Conservation (phyloP, 2,888 invertebrate species). For the Ephialtes manifestator region DNA sequence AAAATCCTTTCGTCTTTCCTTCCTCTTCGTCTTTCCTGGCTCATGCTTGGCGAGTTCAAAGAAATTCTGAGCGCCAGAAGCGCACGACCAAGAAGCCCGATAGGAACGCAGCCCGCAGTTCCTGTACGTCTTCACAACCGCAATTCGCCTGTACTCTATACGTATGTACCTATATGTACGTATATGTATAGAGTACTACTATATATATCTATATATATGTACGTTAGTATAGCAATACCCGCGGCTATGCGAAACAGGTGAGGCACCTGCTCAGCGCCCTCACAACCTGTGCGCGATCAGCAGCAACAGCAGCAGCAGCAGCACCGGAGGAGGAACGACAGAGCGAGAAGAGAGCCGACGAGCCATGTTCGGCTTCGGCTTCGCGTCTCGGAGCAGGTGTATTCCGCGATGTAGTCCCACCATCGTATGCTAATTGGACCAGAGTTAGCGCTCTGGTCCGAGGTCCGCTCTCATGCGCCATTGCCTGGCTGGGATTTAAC, state of each 20-base stretch:
- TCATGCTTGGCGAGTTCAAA: background rate
- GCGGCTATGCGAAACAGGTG: slow-evolving; percentile 82
- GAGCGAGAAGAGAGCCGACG: slow-evolving; percentile 61
- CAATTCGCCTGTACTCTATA: slow-evolving; percentile 16
- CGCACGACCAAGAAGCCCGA: slow-evolving; percentile 18
- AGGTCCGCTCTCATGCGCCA: slow-evolving; percentile 58
- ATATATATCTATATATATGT: too few species aligned
- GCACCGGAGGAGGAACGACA: slow-evolving; percentile 34
- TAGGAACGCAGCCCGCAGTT: slow-evolving; percentile 30
- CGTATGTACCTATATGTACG: background rate
- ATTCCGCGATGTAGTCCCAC: slow-evolving; percentile 81
- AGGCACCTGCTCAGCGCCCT: slow-evolving; percentile 81
- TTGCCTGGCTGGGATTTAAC: slow-evolving; percentile 82
- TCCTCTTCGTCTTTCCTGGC: background rate
- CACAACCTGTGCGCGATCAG: slow-evolving; percentile 66
- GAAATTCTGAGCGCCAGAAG: background rate
- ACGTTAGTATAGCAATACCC: slow-evolving; percentile 55
- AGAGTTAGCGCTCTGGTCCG: slow-evolving; percentile 79
- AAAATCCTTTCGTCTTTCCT: slow-evolving; percentile 19
- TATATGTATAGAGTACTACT: background rate
- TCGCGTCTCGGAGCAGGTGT: slow-evolving; percentile 76
- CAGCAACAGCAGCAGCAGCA: slow-evolving; percentile 49
- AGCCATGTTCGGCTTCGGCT: slow-evolving; percentile 59
- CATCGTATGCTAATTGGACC: slow-evolving; percentile 85
- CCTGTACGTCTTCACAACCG: background rate